Evolutionary conservation across 2,888 invertebrate species (phyloP), one percentile per base, ranked within the genome.

Genomic region (Amphipyra berbera): DNA sequence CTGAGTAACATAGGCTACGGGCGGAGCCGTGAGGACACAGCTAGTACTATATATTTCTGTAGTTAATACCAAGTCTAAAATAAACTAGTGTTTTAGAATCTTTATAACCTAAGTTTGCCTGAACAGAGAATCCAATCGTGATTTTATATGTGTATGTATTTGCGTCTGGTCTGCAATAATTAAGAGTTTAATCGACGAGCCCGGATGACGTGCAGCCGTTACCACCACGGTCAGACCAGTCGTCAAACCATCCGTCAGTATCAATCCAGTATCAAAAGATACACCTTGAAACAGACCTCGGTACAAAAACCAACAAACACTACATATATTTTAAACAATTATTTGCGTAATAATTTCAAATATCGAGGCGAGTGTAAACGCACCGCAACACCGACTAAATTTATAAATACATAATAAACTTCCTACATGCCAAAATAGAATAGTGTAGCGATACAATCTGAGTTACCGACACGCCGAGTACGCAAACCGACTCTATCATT

Each of bases 351-450:
- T 75, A 65, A 69, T 71, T 70, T 63, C 55, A 42, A 53, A 62
- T 62, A 69, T 58, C 42, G 68, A 38, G n/a, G 67, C 69, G 44
- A 65, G 66, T 74, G 66, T 76, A 73, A 56, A 79, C 76, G 75
- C 56, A 38, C 56, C 46, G 46, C 61, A 60, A 71, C 65, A 41
- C 62, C 57, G 79, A 65, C 78, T 70, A 55, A 58, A 74, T 80
- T 82, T 83, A 83, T 84, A 85, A 85, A 82, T 83, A 85, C 82
- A 68, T 80, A 72, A 81, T 79, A 80, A 81, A 83, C 82, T 84
- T 83, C 83, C 81, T 83, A 80, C 73, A 71, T 71, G 74, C 80
- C 64, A 73, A 83, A 87, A 86, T 86, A 88, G 82, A 79, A 64
- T 60, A 71, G 53, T 65, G 64, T 69, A 62, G 61, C 73, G 57